Base-by-base conservation (phyloP, 2,113 vertebrate genomes). In the Zosterops borbonicus region DNA sequence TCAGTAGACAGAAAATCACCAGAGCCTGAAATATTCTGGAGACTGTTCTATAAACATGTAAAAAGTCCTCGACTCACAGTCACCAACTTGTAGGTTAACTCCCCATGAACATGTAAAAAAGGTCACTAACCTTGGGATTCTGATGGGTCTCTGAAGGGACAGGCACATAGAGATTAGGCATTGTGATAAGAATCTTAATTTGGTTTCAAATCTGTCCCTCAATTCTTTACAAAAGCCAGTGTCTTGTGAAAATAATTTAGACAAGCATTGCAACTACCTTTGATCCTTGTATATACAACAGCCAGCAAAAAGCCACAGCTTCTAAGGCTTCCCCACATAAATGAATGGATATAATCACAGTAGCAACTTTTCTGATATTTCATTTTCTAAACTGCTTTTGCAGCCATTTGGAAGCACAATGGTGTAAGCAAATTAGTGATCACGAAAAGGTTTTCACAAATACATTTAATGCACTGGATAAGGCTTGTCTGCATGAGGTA, bases 151-250 rank as follows among this genome's bases (percentile, higher is more conserved):
- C 63, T 94, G 83, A 74, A 87, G 27, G 47, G 56, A 62, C 39
- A 63, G 52, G 16, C 50, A 70, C 62, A 60, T 0, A 93, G 71
- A 74, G 82, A 81, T 86, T 39, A 69, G 19, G 24, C n/a, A 59
- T 64, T 83, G 25, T 83, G 80, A 75, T 90, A 83, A 83, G 39
- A 89, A 86, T 89, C 58, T 79, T 82, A 44, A 78, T 96, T 89
- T 96, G 41, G 0, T 8, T 69, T 94, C 76, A 50, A 33, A 70
- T 89, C 52, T 81, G 29, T 17, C 69, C 56, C 56, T 83, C 78
- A 83, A 77, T 76, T n/a, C 58, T 65, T 84, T 91, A 35, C 31
- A 76, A 96, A 94, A 94, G 29, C 22, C 22, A 60, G 9, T 35
- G n/a, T 27, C 60, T 86, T 81, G 20, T 79, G 65, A 68, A 91